Evolutionary conservation across 2,113 vertebrate genomes (phyloP).

Genomic region (Amblyornis subalaris): DNA sequence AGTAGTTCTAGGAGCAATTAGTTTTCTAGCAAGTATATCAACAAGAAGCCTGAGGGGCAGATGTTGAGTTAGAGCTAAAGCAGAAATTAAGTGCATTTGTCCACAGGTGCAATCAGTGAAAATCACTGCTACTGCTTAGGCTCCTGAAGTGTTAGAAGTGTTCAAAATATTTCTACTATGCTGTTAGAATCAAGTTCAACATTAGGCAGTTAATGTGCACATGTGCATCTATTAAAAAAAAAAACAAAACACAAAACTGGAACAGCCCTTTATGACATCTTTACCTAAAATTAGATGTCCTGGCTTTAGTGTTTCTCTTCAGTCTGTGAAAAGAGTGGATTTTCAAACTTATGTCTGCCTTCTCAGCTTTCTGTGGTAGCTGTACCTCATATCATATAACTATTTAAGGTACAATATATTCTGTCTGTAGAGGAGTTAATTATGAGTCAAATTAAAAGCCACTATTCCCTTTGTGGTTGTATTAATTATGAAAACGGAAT

Average conservation of each 20-base stretch:
- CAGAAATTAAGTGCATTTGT: neutral
- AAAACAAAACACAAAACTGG: neutral
- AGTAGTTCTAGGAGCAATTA: neutral
- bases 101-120: neutral
- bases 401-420: neutral
- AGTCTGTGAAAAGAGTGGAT: neutral
- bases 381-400: neutral
- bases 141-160: neutral
- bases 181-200: neutral
- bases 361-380: neutral
- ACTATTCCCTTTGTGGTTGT: neutral
- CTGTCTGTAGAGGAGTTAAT: neutral
- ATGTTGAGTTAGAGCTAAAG: neutral
- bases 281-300: neutral
- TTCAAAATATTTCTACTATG: neutral
- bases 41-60: neutral
- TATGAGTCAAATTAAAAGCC: neutral
- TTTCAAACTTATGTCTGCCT: neutral
- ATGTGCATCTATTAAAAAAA: neutral
- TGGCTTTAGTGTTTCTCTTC: neutral
- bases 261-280: neutral
- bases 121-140: neutral
- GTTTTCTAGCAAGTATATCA: neutral
- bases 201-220: neutral
- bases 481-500: neutral